phyloP scores from a whole-genome alignment of 2,113 vertebrate genomes.

The Hoplias malabaricus region DNA sequence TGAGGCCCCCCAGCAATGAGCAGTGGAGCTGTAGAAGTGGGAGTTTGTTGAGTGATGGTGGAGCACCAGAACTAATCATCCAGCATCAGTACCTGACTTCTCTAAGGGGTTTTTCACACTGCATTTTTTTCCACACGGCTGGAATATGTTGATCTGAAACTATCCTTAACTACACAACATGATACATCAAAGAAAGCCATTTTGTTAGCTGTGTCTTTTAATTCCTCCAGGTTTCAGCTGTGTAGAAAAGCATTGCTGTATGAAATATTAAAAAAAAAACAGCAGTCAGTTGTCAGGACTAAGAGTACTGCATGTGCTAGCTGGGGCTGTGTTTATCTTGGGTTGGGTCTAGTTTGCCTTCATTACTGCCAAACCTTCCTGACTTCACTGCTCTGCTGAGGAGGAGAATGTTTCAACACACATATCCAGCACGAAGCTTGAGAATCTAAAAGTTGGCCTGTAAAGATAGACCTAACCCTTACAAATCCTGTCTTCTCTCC shows the following conservation, averaged over 20 bases:
- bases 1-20: too few species aligned
- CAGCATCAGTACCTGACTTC: too few species aligned
- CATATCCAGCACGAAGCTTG: neutral
- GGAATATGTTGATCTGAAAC: too few species aligned
- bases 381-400: neutral
- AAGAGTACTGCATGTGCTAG: neutral
- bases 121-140: too few species aligned
- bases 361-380: neutral
- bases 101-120: too few species aligned
- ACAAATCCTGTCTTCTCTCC: neutral
- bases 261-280: neutral
- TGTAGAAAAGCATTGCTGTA: neutral
- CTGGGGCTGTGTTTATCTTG: conserved; percentile 18
- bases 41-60: too few species aligned
- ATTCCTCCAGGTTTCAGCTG: neutral
- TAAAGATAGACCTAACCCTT: conserved; percentile 1
- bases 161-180: too few species aligned
- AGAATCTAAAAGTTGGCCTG: neutral
- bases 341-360: conserved; percentile 2
- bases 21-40: too few species aligned
- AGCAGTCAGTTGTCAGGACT: conserved; percentile 9
- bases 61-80: too few species aligned
- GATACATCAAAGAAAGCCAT: too few species aligned
- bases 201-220: too few species aligned
- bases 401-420: neutral